A percentile compares a stretch with the other conserved stretches of the same genome.
Conservation (phyloP, 2,888 invertebrate genomes). For the Prostheceraeus crozeri region DNA sequence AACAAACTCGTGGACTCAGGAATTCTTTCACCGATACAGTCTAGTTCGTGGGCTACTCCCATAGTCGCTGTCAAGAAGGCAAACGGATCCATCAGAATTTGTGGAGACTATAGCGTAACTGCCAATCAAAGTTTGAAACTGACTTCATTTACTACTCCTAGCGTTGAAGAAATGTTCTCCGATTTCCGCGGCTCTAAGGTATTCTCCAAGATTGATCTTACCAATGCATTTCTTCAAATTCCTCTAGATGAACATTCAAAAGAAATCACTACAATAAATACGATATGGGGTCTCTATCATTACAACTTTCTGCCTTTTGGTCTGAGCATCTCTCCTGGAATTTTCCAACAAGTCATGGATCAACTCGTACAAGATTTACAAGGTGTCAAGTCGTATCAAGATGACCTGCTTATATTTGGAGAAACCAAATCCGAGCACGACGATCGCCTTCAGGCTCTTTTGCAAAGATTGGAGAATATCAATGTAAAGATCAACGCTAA, state of each 20-base stretch:
- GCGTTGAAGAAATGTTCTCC: slow-evolving; percentile 23
- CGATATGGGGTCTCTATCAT: no score
- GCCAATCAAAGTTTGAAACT: slow-evolving; percentile 18
- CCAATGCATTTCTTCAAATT: slow-evolving; percentile 8
- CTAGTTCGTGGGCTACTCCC: slow-evolving; percentile 6
- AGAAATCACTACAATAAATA: background rate
- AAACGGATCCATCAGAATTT: background rate
- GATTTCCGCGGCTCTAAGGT: slow-evolving; percentile 3
- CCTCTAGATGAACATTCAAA: background rate
- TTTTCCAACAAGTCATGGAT: background rate
- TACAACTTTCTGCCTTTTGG: no score
- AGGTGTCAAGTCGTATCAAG: slow-evolving; percentile 4
- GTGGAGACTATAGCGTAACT: slow-evolving; percentile 17
- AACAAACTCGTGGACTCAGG: background rate
- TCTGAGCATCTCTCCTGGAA: slow-evolving; percentile 1
- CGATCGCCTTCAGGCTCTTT: background rate
- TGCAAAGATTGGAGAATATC: slow-evolving; percentile 5
- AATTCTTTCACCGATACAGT: slow-evolving; percentile 4
- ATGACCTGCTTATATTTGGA: slow-evolving; percentile 21
- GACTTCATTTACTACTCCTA: slow-evolving; percentile 3
- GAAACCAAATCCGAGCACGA: background rate
- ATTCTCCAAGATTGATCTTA: slow-evolving; percentile 11
- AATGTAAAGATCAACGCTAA: slow-evolving; percentile 14
- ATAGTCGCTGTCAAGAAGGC: background rate
- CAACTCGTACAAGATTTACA: slow-evolving; percentile 1